Percentiles rank a stretch among this genome's conserved stretches.
Conservation (phyloP, 2,797 vertebrate genomes). For the Anolis apletophallus region DNA sequence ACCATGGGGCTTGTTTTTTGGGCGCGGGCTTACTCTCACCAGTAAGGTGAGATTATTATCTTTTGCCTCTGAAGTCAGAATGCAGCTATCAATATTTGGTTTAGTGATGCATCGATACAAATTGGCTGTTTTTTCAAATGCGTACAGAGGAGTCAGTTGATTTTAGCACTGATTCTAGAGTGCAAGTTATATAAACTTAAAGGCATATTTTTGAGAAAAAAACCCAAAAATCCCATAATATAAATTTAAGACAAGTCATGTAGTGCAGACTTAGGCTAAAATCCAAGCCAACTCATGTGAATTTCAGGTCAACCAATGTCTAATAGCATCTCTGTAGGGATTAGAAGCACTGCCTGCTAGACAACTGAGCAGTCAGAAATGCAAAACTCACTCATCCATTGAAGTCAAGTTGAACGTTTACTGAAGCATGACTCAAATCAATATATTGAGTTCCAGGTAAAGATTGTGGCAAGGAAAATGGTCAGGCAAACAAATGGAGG, state of each 20-base stretch:
- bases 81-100: neutral
- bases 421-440: slow-evolving; percentile 79
- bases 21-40: neutral
- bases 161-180: neutral
- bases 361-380: slow-evolving; percentile 70
- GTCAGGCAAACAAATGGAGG: slow-evolving; percentile 24
- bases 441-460: slow-evolving; percentile 75
- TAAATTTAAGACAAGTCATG: slow-evolving; percentile 47
- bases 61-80: slow-evolving; percentile 22
- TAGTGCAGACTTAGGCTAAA: slow-evolving; percentile 57
- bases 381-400: slow-evolving; percentile 77
- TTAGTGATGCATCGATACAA: slow-evolving; percentile 24
- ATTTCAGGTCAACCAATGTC: slow-evolving; percentile 76
- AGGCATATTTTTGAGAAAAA: slow-evolving; percentile 27
- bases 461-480: slow-evolving; percentile 48
- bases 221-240: neutral
- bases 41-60: neutral
- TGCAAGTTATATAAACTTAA: slow-evolving; percentile 23
- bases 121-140: slow-evolving; percentile 5
- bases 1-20: no score
- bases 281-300: slow-evolving; percentile 74
- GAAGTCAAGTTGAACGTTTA: slow-evolving; percentile 77
- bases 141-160: neutral
- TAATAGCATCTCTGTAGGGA: slow-evolving; percentile 78
- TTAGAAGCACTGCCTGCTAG: slow-evolving; percentile 64